These are phyloP conservation scores for Gambusia affinis DNA, from an alignment of 2,113 vertebrate species.

Conservation along the genomic window DNA sequence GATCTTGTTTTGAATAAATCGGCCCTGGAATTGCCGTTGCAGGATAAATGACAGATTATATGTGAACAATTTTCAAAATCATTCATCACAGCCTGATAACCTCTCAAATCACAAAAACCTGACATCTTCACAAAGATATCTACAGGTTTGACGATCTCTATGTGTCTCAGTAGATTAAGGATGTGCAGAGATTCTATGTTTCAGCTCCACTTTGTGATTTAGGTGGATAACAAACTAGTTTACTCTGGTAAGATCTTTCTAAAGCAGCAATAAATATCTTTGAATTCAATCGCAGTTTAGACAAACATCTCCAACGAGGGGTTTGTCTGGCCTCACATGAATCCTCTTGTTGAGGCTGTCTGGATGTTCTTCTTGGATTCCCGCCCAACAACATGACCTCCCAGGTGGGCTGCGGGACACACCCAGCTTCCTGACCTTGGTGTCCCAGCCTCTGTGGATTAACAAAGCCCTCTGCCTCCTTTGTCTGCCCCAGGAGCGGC, in stretches of 20 bases:
- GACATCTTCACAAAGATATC: no score
- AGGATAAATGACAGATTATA: no score
- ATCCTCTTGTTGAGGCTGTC: conserved; percentile 10
- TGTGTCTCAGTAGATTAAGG: not conserved
- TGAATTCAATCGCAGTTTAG: not conserved
- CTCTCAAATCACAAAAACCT: no score
- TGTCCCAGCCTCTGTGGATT: conserved; percentile 22
- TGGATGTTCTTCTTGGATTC: conserved; percentile 39
- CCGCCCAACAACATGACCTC: conserved; percentile 38
- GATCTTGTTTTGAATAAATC: no score
- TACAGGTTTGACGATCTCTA: not conserved
- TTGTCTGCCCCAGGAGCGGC: conserved; percentile 42
- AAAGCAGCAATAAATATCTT: not conserved
- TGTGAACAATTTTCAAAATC: no score
- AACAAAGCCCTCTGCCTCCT: conserved; percentile 61
- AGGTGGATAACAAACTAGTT: not conserved
- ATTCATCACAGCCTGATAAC: no score
- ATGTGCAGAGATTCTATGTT: not conserved
- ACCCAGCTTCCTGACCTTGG: conserved; percentile 48
- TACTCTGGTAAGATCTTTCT: conserved; percentile 11
- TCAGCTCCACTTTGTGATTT: not conserved
- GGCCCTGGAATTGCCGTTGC: no score
- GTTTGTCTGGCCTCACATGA: not conserved
- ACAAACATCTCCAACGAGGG: no score
- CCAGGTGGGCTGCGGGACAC: conserved; percentile 55